Evolutionary conservation across 2,888 invertebrate genomes (phyloP).

Genomic region (Ormyrus nitidulus): DNA sequence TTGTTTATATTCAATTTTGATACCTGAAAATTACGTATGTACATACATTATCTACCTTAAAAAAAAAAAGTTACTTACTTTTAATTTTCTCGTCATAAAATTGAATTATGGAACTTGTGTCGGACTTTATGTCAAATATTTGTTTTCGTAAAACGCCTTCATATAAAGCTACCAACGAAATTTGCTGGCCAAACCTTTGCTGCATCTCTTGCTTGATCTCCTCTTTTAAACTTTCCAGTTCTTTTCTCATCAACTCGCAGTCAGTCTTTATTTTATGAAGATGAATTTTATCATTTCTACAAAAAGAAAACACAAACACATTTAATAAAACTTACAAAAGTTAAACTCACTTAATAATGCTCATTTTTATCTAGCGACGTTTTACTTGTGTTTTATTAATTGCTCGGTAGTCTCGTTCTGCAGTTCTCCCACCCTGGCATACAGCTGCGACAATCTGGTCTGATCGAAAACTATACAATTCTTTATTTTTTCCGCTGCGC

Average conservation of each 20-base stretch:
- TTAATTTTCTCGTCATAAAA: slow-evolving; percentile 75
- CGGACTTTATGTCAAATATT: slow-evolving; percentile 78
- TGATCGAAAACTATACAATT: slow-evolving; percentile 81
- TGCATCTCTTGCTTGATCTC: slow-evolving; percentile 77
- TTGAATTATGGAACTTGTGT: slow-evolving; percentile 75
- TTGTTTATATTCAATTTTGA: slow-evolving; percentile 71
- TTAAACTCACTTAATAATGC: too few species aligned
- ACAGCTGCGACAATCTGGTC: slow-evolving; percentile 77
- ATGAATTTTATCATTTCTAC: slow-evolving; percentile 82
- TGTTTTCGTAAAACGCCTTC: slow-evolving; percentile 78
- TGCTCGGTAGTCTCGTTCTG: slow-evolving; percentile 82
- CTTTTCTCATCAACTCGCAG: slow-evolving; percentile 81
- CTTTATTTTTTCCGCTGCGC: slow-evolving; percentile 74
- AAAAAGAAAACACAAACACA: not conserved
- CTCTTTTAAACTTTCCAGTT: slow-evolving; percentile 79
- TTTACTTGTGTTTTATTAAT: slow-evolving; percentile 79
- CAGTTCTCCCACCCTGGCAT: slow-evolving; percentile 81
- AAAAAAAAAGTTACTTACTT: slow-evolving; percentile 64
- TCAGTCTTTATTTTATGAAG: slow-evolving; percentile 84
- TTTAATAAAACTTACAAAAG: too few species aligned
- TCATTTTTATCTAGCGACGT: too few species aligned
- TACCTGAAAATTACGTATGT: slow-evolving; percentile 54
- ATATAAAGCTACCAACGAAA: slow-evolving; percentile 78
- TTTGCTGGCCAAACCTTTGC: slow-evolving; percentile 78
- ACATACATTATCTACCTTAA: not conserved